Conservation (phyloP, 1,140 invertebrate species). For the Colletes gigas region DNA sequence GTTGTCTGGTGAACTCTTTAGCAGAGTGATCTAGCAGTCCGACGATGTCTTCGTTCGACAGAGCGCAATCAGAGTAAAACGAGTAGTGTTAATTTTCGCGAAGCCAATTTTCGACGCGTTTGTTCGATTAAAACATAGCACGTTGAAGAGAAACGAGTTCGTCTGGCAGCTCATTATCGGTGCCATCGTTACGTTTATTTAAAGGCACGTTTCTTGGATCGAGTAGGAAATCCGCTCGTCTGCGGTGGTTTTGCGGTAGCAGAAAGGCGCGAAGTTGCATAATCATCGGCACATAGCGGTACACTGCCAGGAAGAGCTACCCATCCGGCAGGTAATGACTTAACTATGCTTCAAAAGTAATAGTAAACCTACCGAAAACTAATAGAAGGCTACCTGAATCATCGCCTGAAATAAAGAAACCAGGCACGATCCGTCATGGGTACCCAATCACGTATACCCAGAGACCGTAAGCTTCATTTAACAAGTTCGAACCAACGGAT, state of each 20-base stretch:
- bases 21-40: no score
- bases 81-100: neutral
- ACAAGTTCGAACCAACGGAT: neutral
- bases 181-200: constrained; percentile 10
- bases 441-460: constrained; percentile 1
- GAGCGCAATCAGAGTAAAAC: neutral
- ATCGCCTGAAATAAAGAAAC: constrained; percentile 18
- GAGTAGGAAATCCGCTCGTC: neutral
- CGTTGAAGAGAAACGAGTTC: neutral
- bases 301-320: constrained; percentile 30
- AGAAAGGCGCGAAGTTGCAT: constrained; percentile 54
- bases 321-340: constrained; percentile 40
- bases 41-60: no score
- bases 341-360: constrained; percentile 49
- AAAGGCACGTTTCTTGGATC: neutral
- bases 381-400: neutral
- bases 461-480: neutral
- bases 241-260: constrained; percentile 16
- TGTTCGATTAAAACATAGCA: neutral
- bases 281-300: constrained; percentile 55
- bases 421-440: constrained; percentile 9
- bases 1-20: no score
- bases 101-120: neutral
- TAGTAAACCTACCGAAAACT: no score
- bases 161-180: neutral